These are phyloP conservation scores for Sebastes melanostomus DNA, from an alignment of 2,797 vertebrate species.

Conservation along the genomic window DNA sequence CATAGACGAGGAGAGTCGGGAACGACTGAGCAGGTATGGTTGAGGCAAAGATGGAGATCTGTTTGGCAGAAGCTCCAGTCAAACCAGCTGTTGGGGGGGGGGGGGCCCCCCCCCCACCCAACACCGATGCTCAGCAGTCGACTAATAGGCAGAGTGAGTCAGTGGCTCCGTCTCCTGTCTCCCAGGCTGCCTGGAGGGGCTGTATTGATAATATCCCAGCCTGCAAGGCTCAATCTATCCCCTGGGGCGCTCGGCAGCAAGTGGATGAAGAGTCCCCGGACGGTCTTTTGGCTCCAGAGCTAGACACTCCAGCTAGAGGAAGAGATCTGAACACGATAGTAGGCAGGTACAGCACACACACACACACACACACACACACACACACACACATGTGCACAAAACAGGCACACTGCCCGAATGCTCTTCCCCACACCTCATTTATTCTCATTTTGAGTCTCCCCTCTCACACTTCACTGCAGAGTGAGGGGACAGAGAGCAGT, in stretches of 20 bases:
- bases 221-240: conserved; percentile 82
- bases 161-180: conserved; percentile 79
- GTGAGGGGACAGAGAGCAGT: conserved; percentile 64
- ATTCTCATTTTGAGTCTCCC: conserved; percentile 73
- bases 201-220: conserved; percentile 83
- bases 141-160: conserved; percentile 81
- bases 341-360: conserved; percentile 52
- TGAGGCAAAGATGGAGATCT: conserved; percentile 43
- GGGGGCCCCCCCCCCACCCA: conserved; percentile 22
- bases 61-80: conserved; percentile 65
- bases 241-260: conserved; percentile 71
- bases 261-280: conserved; percentile 79
- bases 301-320: conserved; percentile 51
- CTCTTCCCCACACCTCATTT: conserved; percentile 73
- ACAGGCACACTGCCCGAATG: conserved; percentile 47
- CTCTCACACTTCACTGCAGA: conserved; percentile 52
- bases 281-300: conserved; percentile 72
- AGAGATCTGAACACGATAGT: conserved; percentile 55
- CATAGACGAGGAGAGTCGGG: neutral
- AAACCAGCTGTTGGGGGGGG: conserved; percentile 78
- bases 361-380: conserved; percentile 10
- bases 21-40: conserved; percentile 37
- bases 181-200: conserved; percentile 80
- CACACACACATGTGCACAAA: conserved; percentile 18
- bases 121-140: conserved; percentile 74